phyloP scores from a whole-genome alignment of 2,113 vertebrate genomes.

The Heterotilapia buettikoferi region DNA sequence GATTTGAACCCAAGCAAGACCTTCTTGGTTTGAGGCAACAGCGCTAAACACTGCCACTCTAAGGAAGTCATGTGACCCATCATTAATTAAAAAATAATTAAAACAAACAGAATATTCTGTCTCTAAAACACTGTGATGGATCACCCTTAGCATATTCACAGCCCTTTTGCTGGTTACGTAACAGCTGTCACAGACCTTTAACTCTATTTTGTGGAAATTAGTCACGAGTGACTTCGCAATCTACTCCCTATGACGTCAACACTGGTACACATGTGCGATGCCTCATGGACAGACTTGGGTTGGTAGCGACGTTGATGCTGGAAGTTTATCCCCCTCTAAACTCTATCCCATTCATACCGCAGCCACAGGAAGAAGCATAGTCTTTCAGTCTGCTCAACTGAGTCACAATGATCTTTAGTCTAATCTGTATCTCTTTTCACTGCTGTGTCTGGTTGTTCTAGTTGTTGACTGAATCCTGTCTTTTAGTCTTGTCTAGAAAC shows the following conservation, averaged over 20 bases:
- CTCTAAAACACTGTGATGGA: not conserved
- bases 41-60: not conserved
- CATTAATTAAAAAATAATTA: not conserved
- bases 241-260: accelerated
- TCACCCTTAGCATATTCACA: not conserved
- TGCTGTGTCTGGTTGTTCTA: not conserved
- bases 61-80: not conserved
- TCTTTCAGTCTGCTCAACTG: not conserved
- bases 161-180: not conserved
- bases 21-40: not conserved
- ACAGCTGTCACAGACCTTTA: not conserved
- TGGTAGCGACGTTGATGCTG: not conserved
- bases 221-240: not conserved
- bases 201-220: not conserved
- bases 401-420: not conserved
- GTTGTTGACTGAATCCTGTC: not conserved
- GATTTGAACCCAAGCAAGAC: not conserved
- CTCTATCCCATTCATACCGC: not conserved
- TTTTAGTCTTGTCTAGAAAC: not conserved
- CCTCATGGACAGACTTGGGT: not conserved
- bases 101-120: not conserved
- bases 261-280: not conserved
- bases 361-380: not conserved
- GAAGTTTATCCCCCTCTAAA: not conserved
- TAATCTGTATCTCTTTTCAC: not conserved